phyloP scores from a whole-genome alignment of 2,797 vertebrate species.

The Anabas testudineus region DNA sequence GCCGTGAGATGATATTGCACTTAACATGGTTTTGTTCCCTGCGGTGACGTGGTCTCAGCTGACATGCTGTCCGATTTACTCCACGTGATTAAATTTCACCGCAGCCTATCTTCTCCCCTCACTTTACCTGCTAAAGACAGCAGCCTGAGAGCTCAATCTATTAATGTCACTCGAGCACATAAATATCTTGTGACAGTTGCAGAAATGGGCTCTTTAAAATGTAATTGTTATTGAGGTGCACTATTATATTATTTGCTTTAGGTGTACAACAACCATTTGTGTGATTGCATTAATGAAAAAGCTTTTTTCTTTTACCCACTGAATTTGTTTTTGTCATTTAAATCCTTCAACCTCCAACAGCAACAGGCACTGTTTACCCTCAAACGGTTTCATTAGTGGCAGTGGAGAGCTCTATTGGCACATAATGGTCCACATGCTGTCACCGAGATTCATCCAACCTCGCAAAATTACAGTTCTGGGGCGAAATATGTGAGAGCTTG shows the following conservation, averaged over 20 bases:
- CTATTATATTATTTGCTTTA: slow-evolving; percentile 35
- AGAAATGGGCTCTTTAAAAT: slow-evolving; percentile 61
- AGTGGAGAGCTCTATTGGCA: slow-evolving; percentile 24
- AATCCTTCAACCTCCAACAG: slow-evolving; percentile 11
- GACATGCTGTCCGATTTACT: slow-evolving; percentile 61
- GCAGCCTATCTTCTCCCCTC: slow-evolving; percentile 39
- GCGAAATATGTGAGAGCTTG: slow-evolving; percentile 17
- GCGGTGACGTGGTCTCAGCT: slow-evolving; percentile 56
- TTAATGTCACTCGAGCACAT: slow-evolving; percentile 61
- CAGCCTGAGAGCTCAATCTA: slow-evolving; percentile 58
- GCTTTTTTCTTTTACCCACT: background rate
- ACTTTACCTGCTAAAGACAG: slow-evolving; percentile 67
- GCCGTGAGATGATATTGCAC: slow-evolving; percentile 61
- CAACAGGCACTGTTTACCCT: slow-evolving; percentile 34
- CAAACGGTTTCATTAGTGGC: slow-evolving; percentile 47
- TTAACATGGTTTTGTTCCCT: slow-evolving; percentile 67
- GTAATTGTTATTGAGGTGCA: slow-evolving; percentile 53
- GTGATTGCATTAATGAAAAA: slow-evolving; percentile 24
- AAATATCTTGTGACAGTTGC: slow-evolving; percentile 58
- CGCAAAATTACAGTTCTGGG: slow-evolving; percentile 38
- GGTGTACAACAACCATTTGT: slow-evolving; percentile 33
- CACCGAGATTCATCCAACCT: background rate
- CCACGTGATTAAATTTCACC: slow-evolving; percentile 71
- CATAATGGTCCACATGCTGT: slow-evolving; percentile 1
- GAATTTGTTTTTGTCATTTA: slow-evolving; percentile 36